A percentile compares a stretch with the other conserved stretches of the same genome.
Conservation (phyloP, 2,113 vertebrate genomes). For the Otocyon megalotis region DNA sequence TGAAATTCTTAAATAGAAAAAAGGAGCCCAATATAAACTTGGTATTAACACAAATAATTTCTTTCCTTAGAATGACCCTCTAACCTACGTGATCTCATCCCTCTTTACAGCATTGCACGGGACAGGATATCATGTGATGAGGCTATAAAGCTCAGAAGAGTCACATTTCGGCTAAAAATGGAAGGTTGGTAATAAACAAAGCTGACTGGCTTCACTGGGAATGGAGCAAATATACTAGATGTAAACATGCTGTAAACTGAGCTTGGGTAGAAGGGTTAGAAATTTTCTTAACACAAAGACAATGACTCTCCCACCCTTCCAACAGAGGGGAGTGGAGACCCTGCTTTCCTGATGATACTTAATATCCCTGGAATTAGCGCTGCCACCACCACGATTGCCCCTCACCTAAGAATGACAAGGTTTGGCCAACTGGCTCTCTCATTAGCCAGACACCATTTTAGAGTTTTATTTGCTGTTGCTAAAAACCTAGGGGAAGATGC, state of each 20-base stretch:
- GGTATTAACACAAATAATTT: constrained; percentile 68
- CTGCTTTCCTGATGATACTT: background rate
- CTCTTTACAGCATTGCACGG: background rate
- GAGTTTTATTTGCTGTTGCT: constrained; percentile 18
- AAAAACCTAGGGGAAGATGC: background rate
- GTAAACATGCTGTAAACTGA: constrained; percentile 54
- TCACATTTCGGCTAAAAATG: constrained; percentile 60
- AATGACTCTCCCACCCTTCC: background rate
- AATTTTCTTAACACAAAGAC: background rate
- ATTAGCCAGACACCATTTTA: background rate
- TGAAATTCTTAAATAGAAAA: constrained; percentile 58
- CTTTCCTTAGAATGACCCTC: constrained; percentile 56
- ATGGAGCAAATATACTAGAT: background rate
- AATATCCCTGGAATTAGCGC: background rate
- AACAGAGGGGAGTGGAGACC: background rate
- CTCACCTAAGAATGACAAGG: background rate
- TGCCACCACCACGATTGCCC: background rate
- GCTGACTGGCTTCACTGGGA: background rate
- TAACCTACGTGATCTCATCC: constrained; percentile 37
- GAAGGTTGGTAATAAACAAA: constrained; percentile 64
- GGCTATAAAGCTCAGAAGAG: constrained; percentile 26
- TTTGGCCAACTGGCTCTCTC: background rate
- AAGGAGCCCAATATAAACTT: constrained; percentile 56
- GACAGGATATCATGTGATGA: constrained; percentile 23
- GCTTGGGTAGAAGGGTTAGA: background rate